phyloP scores from a whole-genome alignment of 2,888 invertebrate species.

The Priocnemis perturbator region DNA sequence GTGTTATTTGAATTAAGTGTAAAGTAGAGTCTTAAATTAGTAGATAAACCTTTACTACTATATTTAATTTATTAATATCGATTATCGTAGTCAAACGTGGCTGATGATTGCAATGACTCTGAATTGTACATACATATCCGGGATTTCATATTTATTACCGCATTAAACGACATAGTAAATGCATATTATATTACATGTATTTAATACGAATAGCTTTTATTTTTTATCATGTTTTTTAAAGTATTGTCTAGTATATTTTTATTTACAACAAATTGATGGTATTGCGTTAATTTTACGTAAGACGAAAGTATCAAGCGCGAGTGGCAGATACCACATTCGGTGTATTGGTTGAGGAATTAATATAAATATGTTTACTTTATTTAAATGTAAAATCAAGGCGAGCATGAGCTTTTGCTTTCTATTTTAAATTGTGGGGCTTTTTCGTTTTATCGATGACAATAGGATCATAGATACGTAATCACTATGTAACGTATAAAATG shows the following conservation, averaged over 20 bases:
- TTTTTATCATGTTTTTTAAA: constrained; percentile 32
- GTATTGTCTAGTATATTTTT: constrained; percentile 32
- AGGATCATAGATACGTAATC: constrained; percentile 6
- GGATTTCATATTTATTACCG: constrained; percentile 66
- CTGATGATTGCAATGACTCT: constrained; percentile 50
- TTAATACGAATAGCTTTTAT: constrained; percentile 46
- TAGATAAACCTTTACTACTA: constrained; percentile 56
- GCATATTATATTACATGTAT: constrained; percentile 51
- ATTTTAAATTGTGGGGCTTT: constrained; percentile 7
- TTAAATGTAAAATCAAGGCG: neutral
- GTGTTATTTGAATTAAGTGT: constrained; percentile 67
- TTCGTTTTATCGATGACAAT: constrained; percentile 6
- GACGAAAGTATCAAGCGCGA: constrained; percentile 30
- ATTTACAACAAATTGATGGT: constrained; percentile 21
- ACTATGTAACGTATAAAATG: constrained; percentile 6
- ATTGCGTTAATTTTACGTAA: constrained; percentile 29
- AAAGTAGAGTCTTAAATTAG: constrained; percentile 61
- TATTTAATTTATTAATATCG: constrained; percentile 67
- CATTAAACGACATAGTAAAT: constrained; percentile 54
- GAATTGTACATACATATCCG: constrained; percentile 58
- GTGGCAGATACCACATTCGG: constrained; percentile 1
- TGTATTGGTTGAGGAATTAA: constrained; percentile 9
- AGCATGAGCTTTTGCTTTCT: neutral
- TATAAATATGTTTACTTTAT: constrained; percentile 14
- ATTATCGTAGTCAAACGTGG: constrained; percentile 44